A percentile compares a stretch with the other conserved stretches of the same genome.
phyloP scores from a whole-genome alignment of 2,888 invertebrate genomes.

The Strigamia crassipes region DNA sequence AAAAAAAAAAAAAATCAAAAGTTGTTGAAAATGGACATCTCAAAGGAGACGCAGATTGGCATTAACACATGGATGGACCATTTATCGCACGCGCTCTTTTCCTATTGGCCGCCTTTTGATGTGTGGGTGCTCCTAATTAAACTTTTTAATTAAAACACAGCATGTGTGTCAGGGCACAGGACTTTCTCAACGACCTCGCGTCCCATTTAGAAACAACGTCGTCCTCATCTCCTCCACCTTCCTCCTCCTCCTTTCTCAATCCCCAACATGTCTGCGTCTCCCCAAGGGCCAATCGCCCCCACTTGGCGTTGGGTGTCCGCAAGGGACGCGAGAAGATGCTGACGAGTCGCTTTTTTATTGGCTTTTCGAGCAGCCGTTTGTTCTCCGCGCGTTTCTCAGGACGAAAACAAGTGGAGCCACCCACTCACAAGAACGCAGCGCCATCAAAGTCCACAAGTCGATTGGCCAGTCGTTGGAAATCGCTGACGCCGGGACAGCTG shows the following conservation, averaged over 20 bases:
- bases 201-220: conserved; percentile 37
- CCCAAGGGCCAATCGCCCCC: conserved; percentile 32
- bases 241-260: conserved; percentile 31
- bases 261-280: conserved; percentile 32
- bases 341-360: conserved; percentile 46
- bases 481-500: conserved; percentile 43
- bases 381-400: conserved; percentile 12
- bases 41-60: conserved; percentile 32
- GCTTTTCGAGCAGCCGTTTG: conserved; percentile 41
- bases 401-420: conserved; percentile 44
- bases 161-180: conserved; percentile 37
- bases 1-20: not conserved
- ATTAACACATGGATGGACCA: conserved; percentile 41
- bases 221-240: not conserved
- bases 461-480: conserved; percentile 42
- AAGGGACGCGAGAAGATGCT: conserved; percentile 39
- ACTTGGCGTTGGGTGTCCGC: conserved; percentile 37
- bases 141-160: conserved; percentile 45
- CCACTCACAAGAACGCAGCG: conserved; percentile 41
- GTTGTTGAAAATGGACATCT: conserved; percentile 25
- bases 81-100: conserved; percentile 44
- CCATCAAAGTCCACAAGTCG: conserved; percentile 31
- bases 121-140: conserved; percentile 43
- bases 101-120: conserved; percentile 28
- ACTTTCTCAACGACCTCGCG: conserved; percentile 26